Conservation (phyloP, 2,113 vertebrate species). For the Notothenia coriiceps region DNA sequence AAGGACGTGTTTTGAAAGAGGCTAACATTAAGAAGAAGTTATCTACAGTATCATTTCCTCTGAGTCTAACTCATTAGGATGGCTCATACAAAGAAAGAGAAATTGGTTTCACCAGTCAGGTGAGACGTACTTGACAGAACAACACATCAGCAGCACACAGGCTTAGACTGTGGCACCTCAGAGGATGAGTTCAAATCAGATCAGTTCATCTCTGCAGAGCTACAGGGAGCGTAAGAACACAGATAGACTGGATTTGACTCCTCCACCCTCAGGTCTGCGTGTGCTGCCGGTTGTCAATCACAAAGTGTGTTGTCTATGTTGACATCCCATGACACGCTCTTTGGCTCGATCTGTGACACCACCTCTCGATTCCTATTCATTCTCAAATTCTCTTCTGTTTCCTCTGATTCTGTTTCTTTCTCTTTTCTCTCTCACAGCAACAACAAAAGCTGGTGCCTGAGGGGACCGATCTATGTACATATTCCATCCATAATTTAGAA, state of each 20-base stretch:
- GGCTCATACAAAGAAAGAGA: conserved; percentile 4
- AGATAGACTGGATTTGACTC: background rate
- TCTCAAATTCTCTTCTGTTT: conserved; percentile 8
- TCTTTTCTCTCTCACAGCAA: conserved; percentile 28
- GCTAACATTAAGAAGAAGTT: background rate
- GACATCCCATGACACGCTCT: conserved; percentile 6
- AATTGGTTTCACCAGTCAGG: conserved; percentile 14
- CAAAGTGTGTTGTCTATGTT: conserved; percentile 17
- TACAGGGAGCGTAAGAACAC: conserved; percentile 5
- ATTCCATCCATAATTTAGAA: conserved; percentile 71
- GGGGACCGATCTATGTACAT: conserved; percentile 58
- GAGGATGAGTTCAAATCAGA: conserved; percentile 26
- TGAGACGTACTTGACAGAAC: conserved; percentile 15
- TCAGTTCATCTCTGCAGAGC: conserved; percentile 26
- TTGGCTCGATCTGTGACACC: conserved; percentile 30
- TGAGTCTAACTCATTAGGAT: background rate
- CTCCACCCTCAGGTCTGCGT: conserved; percentile 8
- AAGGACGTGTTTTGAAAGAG: background rate
- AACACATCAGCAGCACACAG: conserved; percentile 13
- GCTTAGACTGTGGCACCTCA: conserved; percentile 2
- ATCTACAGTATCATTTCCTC: conserved; percentile 10
- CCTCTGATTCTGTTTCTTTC: conserved; percentile 28
- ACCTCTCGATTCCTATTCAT: conserved; percentile 16
- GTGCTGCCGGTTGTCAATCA: conserved; percentile 5
- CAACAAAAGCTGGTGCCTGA: conserved; percentile 52